A percentile compares a stretch with the other conserved stretches of the same genome.
Conservation (phyloP, 1,140 invertebrate genomes). For the Drosophila kanapiae region DNA sequence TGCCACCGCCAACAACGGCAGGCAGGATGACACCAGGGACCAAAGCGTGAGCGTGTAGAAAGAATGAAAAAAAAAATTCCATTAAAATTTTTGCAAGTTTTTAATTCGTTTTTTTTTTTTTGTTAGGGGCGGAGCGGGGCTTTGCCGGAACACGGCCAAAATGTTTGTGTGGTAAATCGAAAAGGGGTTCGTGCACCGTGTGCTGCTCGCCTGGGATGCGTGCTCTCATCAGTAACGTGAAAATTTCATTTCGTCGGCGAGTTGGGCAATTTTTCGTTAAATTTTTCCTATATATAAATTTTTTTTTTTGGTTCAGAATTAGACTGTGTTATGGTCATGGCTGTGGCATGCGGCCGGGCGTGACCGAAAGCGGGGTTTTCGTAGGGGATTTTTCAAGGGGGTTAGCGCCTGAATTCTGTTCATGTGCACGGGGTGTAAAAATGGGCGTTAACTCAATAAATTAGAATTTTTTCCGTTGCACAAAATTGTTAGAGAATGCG, state of each 20-base stretch:
- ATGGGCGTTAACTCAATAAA: conserved; percentile 77
- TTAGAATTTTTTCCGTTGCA: conserved; percentile 68
- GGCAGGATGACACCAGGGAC: conserved; percentile 48
- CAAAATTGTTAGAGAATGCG: conserved; percentile 55
- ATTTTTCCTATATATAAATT: conserved; percentile 42
- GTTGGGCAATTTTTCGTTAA: conserved; percentile 56
- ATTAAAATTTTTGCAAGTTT: conserved; percentile 82
- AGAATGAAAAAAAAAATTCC: conserved; percentile 66
- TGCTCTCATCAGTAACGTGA: conserved; percentile 67
- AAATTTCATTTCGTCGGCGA: conserved; percentile 75
- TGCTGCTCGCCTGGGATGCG: conserved; percentile 51
- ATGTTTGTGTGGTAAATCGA: conserved; percentile 75
- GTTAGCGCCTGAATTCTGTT: conserved; percentile 19
- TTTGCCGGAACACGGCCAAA: conserved; percentile 44
- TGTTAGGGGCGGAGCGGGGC: neutral
- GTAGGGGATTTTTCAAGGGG: conserved; percentile 6
- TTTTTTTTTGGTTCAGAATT: conserved; percentile 46
- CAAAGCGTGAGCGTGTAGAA: conserved; percentile 24
- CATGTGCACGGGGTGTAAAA: conserved; percentile 69
- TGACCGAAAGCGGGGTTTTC: conserved; percentile 1
- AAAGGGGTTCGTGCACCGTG: conserved; percentile 48
- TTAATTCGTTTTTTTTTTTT: conserved; percentile 64
- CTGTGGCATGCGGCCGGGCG: conserved; percentile 24
- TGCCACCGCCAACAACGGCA: conserved; percentile 54
- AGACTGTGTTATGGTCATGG: conserved; percentile 53